Base-by-base conservation (phyloP, 2,113 vertebrate genomes). In the Formicarius rufipectus region DNA sequence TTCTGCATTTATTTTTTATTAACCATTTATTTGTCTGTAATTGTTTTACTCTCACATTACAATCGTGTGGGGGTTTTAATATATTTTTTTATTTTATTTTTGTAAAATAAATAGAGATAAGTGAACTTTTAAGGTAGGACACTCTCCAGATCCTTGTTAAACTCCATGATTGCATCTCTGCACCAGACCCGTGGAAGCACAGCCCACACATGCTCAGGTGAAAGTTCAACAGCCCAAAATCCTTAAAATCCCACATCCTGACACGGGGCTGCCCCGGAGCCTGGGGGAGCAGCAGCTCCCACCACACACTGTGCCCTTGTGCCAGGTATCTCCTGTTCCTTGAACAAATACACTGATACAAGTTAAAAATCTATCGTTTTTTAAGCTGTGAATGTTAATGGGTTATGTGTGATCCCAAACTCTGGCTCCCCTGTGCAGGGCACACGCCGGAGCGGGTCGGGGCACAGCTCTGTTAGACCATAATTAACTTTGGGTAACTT, bases 41-140 rank as follows among this genome's bases (percentile, higher is more conserved):
- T 95, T 40, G 79, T 66, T 93, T 95, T 80, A 90, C 91, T 93
- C 89, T 97, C 94, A 95, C 96, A 92, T 95, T 87, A 95, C 97
- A 95, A 95, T 95, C 52, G 87, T 79, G 69, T 89, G 95, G 45
- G 53, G 35, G 42, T 11, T 63, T 96, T 92, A 72, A 88, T 84
- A 77, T 74, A 67, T n/a, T 3, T 73, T 73, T 90, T 89, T 75
- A 83, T 60, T 74, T 86, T 94, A 79, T 96, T 96, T 89, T 93
- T 96, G 96, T 97, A 97, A 98, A 98, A 98, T 98, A 98, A 98
- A 98, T 98, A 98, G 97, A 97, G 95, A 96, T 93, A 97, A 85
- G 90, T 91, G 95, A 97, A 93, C 90, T 94, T 96, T 94, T 85
- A 94, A 84, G 84, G 96, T 84, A 82, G 92, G 89, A 96, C 6